Evolutionary conservation across 2,113 vertebrate species (phyloP).

Genomic region (Nycticebus coucang): DNA sequence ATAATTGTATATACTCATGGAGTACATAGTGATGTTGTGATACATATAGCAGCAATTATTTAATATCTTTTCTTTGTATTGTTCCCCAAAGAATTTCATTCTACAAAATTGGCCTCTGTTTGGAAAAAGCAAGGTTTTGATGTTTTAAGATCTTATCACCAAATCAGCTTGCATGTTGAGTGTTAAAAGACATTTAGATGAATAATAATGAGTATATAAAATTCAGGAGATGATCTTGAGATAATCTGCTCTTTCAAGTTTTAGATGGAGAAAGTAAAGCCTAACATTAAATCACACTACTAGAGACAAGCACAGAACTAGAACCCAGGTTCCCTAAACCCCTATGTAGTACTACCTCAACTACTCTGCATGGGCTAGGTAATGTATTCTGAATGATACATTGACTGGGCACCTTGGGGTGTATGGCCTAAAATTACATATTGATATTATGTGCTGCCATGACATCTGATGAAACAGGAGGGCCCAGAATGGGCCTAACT

Average conservation of each 20-base stretch:
- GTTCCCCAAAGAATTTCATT: not conserved
- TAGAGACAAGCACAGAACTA: not conserved
- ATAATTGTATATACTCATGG: no score
- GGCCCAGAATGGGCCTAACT: not conserved
- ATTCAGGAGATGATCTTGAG: slow-evolving; percentile 1
- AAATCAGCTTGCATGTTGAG: slow-evolving; percentile 1
- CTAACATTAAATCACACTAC: not conserved
- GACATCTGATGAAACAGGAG: not conserved
- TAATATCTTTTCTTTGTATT: not conserved
- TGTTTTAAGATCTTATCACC: slow-evolving; percentile 17
- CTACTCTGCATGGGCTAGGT: not conserved
- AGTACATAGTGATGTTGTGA: no score
- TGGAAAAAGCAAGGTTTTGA: not conserved
- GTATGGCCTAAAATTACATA: slow-evolving; percentile 18
- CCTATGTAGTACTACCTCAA: not conserved
- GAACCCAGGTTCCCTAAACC: not conserved
- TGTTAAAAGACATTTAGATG: not conserved
- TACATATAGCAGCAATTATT: not conserved
- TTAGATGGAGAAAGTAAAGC: slow-evolving; percentile 28
- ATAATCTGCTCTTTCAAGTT: not conserved
- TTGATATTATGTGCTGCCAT: not conserved
- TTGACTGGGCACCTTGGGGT: not conserved
- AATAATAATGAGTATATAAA: not conserved
- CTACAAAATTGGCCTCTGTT: not conserved
- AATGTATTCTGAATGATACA: not conserved